phyloP scores from a whole-genome alignment of 2,113 vertebrate genomes.

The Tachysurus vachellii region DNA sequence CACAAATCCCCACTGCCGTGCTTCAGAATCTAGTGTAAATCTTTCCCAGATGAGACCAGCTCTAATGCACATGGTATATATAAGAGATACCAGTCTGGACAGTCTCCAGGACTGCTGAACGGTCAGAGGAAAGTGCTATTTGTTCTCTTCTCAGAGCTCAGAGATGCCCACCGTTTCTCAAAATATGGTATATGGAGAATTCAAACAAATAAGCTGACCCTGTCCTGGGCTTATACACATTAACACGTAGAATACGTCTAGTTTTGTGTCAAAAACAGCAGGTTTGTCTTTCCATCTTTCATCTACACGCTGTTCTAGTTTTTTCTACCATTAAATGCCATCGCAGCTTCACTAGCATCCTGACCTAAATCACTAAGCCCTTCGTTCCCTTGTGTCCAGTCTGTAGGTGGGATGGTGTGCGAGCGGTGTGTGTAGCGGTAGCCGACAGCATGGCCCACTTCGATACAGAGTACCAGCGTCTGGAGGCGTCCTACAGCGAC shows the following conservation, averaged over 20 bases:
- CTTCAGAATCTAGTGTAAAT: background rate
- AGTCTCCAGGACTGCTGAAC: background rate
- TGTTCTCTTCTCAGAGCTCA: background rate
- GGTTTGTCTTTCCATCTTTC: background rate
- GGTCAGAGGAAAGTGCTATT: background rate
- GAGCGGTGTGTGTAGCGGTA: slow-evolving; percentile 28
- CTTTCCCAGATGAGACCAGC: background rate
- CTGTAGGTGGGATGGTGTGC: slow-evolving; percentile 31
- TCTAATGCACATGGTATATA: background rate
- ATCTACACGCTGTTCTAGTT: background rate
- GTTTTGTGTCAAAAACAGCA: background rate
- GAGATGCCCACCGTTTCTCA: background rate
- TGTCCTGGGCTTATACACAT: background rate
- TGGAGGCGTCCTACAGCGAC: slow-evolving; percentile 92
- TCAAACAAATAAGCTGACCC: background rate
- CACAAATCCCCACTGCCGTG: background rate
- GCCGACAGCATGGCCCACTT: slow-evolving; percentile 83
- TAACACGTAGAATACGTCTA: background rate
- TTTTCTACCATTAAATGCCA: background rate
- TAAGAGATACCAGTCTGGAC: background rate
- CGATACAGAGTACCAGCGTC: slow-evolving; percentile 92
- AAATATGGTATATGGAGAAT: too few species aligned
- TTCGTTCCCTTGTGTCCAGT: background rate
- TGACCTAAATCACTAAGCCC: background rate
- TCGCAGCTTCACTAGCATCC: background rate